A percentile compares a stretch with the other conserved stretches of the same genome.
Conservation (phyloP, 2,797 vertebrate genomes). For the Etheostoma perlongum region DNA sequence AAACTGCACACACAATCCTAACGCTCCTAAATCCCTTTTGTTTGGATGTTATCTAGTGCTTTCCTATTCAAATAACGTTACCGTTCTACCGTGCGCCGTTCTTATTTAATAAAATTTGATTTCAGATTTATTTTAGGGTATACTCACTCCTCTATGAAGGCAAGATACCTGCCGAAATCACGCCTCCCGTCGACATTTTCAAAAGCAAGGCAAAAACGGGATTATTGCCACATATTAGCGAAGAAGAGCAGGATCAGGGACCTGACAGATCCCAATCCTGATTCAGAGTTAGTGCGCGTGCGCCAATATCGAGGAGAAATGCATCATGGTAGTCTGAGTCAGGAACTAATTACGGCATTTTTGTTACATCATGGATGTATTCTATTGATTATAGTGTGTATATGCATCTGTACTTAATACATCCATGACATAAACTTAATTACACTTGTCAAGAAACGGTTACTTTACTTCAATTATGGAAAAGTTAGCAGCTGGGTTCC, state of each 20-base stretch:
- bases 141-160: slow-evolving; percentile 73
- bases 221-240: slow-evolving; percentile 28
- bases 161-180: background rate
- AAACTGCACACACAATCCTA: background rate
- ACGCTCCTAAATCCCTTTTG: slow-evolving; percentile 58
- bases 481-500: background rate
- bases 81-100: background rate
- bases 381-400: too few relatives aligned
- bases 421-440: background rate
- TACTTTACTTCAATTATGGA: background rate
- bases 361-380: background rate
- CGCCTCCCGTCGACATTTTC: slow-evolving; percentile 45
- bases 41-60: slow-evolving; percentile 43
- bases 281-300: slow-evolving; percentile 55
- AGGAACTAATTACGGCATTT: slow-evolving; percentile 12
- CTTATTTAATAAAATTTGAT: slow-evolving; percentile 10
- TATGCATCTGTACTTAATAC: background rate
- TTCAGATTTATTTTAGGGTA: background rate
- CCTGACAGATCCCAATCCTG: slow-evolving; percentile 39
- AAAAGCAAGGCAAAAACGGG: slow-evolving; percentile 12
- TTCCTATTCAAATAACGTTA: slow-evolving; percentile 8
- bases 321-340: slow-evolving; percentile 68
- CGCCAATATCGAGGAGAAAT: background rate
- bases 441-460: fast-evolving
- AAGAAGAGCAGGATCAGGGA: slow-evolving; percentile 20